Percentiles rank a stretch among this genome's conserved stretches.
Conservation (phyloP, 2,888 invertebrate species). For the Drosophila mimica region DNA sequence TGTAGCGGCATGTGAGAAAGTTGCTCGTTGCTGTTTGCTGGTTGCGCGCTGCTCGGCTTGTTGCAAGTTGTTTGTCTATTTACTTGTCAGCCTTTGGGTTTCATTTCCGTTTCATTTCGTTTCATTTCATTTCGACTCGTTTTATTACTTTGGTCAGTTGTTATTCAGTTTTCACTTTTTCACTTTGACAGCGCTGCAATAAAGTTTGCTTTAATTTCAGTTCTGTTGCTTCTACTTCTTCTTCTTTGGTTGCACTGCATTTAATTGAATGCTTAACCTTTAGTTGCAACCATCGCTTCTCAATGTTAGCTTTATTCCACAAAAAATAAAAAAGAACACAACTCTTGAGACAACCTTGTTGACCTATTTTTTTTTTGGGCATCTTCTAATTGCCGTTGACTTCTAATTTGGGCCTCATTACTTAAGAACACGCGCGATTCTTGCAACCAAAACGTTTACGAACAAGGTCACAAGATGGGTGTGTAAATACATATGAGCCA, state of each 20-base stretch:
- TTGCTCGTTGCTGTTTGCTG: conserved; percentile 45
- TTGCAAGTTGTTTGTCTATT: conserved; percentile 76
- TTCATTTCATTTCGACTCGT: conserved; percentile 66
- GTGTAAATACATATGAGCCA: conserved; percentile 1
- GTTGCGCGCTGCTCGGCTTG: conserved; percentile 49
- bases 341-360: conserved; percentile 47
- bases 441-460: conserved; percentile 36
- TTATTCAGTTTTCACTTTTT: conserved; percentile 59
- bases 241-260: conserved; percentile 28
- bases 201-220: conserved; percentile 17
- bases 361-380: conserved; percentile 39
- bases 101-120: conserved; percentile 80
- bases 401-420: conserved; percentile 64
- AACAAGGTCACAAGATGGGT: conserved; percentile 50
- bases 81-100: conserved; percentile 78
- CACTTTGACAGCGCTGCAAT: conserved; percentile 3
- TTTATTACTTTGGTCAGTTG: conserved; percentile 80
- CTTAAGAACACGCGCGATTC: conserved; percentile 67
- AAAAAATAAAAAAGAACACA: background rate
- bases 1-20: conserved; percentile 70
- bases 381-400: conserved; percentile 69
- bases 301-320: background rate
- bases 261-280: conserved; percentile 74
- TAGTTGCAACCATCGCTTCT: conserved; percentile 35
- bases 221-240: conserved; percentile 5